Percentiles rank a stretch among this genome's conserved stretches.
Conservation (phyloP, 2,797 vertebrate species). For the Coregonus sp. region DNA sequence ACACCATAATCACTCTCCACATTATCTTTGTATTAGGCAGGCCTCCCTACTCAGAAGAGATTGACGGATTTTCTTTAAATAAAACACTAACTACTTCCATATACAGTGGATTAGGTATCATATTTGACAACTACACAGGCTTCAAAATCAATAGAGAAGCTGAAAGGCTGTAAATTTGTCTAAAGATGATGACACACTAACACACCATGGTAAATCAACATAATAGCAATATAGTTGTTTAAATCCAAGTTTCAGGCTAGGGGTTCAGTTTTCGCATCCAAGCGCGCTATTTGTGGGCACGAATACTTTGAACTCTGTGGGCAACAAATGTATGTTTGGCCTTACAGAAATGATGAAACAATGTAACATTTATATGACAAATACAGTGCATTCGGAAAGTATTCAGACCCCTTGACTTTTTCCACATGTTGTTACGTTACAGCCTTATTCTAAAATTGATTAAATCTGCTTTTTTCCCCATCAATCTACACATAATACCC, state of each 20-base stretch:
- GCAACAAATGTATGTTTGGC: neutral
- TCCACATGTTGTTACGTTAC: too few relatives aligned
- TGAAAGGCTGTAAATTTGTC: slow-evolving; percentile 40
- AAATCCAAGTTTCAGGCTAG: neutral
- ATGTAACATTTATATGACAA: neutral
- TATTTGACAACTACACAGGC: slow-evolving; percentile 46
- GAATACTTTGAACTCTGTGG: neutral
- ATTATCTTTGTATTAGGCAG: slow-evolving; percentile 48
- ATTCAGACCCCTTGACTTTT: too few relatives aligned
- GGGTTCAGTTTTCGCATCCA: too few relatives aligned
- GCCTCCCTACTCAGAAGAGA: slow-evolving; percentile 42
- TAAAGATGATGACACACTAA: slow-evolving; percentile 24
- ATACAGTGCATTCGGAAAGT: too few relatives aligned
- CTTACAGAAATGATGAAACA: neutral
- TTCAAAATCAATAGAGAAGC: slow-evolving; percentile 36
- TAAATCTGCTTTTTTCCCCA: too few relatives aligned
- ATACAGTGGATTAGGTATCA: slow-evolving; percentile 51
- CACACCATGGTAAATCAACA: slow-evolving; percentile 21
- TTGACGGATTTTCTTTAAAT: slow-evolving; percentile 52
- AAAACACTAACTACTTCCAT: slow-evolving; percentile 54
- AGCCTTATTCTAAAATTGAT: too few relatives aligned
- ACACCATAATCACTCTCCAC: slow-evolving; percentile 55
- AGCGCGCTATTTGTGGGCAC: neutral
- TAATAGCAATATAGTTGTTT: neutral
- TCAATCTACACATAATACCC: too few relatives aligned